Conservation (phyloP, 2,113 vertebrate species). For the Neopipo cinnamomea region DNA sequence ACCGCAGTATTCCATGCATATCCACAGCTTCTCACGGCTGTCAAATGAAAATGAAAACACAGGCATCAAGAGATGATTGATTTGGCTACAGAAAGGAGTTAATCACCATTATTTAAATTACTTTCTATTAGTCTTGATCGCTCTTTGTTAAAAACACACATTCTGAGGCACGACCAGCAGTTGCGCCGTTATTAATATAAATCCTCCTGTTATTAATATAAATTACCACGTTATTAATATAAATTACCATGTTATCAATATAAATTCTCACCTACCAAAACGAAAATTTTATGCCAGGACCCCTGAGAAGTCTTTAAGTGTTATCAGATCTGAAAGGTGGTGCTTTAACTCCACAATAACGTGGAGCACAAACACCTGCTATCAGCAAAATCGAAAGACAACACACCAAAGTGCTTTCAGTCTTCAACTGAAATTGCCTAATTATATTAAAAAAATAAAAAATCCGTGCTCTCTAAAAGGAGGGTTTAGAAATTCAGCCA, state of each 20-base stretch:
- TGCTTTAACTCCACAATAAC: not conserved
- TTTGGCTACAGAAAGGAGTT: not conserved
- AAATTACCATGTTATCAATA: not conserved
- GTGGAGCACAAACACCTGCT: not conserved
- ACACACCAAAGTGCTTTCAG: not conserved
- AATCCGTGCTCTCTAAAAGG: not conserved
- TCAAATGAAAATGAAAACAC: conserved; percentile 7
- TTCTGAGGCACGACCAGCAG: not conserved
- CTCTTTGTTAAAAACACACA: not conserved
- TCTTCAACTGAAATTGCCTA: not conserved
- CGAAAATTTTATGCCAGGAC: not conserved
- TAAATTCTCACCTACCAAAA: not conserved
- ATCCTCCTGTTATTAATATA: not conserved
- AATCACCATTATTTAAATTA: not conserved
- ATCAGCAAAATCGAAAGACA: not conserved
- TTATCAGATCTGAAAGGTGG: not conserved
- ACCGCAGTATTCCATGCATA: conserved; percentile 97
- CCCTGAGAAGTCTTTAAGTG: not conserved
- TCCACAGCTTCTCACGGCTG: conserved; percentile 96
- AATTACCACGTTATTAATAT: not conserved
- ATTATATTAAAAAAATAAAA: not conserved
- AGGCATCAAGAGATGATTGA: not conserved
- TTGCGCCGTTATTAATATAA: not conserved
- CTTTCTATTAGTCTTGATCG: not conserved
- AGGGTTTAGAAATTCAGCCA: not conserved